Evolutionary conservation across 2,888 invertebrate species (phyloP).

Genomic region (Pharmacophagus antenor): DNA sequence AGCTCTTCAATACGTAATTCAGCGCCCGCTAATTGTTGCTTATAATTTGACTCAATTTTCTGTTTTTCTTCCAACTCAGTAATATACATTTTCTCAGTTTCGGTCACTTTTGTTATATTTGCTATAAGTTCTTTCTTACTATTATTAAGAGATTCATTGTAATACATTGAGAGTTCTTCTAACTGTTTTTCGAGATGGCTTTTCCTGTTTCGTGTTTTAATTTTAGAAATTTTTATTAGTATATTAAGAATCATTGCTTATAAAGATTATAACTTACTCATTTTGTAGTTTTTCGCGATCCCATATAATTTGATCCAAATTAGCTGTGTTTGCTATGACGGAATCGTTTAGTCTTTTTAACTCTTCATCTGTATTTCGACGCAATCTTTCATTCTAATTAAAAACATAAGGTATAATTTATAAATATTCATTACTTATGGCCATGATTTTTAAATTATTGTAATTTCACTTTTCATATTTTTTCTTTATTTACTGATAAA

Average conservation of each 20-base stretch:
- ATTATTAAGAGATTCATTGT: conserved; percentile 54
- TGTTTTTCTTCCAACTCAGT: conserved; percentile 49
- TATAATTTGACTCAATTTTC: conserved; percentile 43
- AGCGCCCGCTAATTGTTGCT: conserved; percentile 49
- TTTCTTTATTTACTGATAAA: too few relatives aligned
- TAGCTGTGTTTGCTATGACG: conserved; percentile 55
- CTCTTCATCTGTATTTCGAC: conserved; percentile 58
- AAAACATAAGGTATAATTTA: conserved; percentile 9
- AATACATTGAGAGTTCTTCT: conserved; percentile 51
- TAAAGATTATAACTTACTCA: conserved; percentile 51
- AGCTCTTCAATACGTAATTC: conserved; percentile 49
- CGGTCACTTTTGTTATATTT: conserved; percentile 51
- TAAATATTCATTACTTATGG: not conserved
- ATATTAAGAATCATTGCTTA: not conserved
- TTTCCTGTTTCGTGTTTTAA: conserved; percentile 49
- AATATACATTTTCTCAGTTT: conserved; percentile 57
- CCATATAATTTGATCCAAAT: conserved; percentile 62
- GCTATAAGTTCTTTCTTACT: conserved; percentile 52
- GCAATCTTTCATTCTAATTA: conserved; percentile 56
- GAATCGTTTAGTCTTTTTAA: conserved; percentile 59
- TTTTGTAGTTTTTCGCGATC: conserved; percentile 61
- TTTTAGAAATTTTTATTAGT: not conserved
- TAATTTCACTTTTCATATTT: too few relatives aligned
- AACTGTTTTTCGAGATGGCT: conserved; percentile 61
- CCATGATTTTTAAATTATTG: not conserved